Evolutionary conservation across 2,797 vertebrate genomes (phyloP), one percentile per base, ranked within the genome.

Genomic region (Podarcis siculus): DNA sequence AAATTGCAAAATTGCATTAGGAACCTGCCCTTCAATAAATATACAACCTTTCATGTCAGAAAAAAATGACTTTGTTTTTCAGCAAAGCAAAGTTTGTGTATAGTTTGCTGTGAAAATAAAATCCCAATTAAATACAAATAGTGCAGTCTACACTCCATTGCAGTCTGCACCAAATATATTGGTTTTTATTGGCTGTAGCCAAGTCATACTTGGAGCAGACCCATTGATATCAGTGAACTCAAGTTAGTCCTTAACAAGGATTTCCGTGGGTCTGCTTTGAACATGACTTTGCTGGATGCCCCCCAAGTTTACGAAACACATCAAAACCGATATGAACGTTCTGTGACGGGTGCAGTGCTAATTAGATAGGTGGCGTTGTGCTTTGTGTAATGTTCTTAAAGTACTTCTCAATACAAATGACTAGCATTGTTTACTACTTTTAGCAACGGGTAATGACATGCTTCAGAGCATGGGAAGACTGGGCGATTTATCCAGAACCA

Each of bases 361-460:
- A 80, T 81, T 49, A 27, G 61, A 2, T 83, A 2, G 49, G 49
- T 84, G 75, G 71, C 85, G 80, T 79, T 90, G 55, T 83, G 7
- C 73, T 83, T 30, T 92, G 12, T 89, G 4, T 91, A 87, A 90
- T 90, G 25, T 71, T n/a, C 39, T 91, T 71, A 85, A 90, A 30
- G 37, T 55, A 58, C 87, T 85, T 86, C 55, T 81, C 80, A 69
- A 81, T 87, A 86, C 7, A 49, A 89, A 83, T n/a, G 83, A 66
- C 67, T 83, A 91, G 87, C 3, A 3, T 90, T 91, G 72, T 92
- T 87, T 95, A 1, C 92, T 94, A 45, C 94, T 92, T 94, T 86
- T 95, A 99, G 99, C 99, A 99, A 99, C 97, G 99, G 72, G 98
- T 99, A 61, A 99, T 99, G 99, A 97, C 98, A 0, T 99, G 99